Evolutionary conservation across 1,140 invertebrate genomes (phyloP), one percentile per base, ranked within the genome.

Genomic region (Drosophila navojoa): DNA sequence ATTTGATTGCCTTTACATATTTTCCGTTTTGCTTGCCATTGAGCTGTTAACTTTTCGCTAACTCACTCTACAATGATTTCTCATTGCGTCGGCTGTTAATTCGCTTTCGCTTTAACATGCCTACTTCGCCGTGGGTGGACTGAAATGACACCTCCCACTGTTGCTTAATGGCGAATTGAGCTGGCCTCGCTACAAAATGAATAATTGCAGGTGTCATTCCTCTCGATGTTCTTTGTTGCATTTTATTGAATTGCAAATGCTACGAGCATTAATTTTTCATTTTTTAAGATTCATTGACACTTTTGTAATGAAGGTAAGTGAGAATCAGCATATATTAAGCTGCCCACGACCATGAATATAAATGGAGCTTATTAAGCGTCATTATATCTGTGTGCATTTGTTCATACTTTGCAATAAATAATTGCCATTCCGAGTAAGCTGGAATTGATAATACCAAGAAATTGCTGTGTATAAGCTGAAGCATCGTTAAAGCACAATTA

Each of bases 291-390:
- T 15, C 1, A 29, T 42, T 32, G 38, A n/a, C 16, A 55, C 10
- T 25, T 16, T 66, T 66, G 57, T 13, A 55, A 47, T 66, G 55
- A 19, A 3, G 35, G 35, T 38, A 38, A 38, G 35, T 13, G 10
- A 10, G 2, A n/a, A 55, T 22, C 40, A 25, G n/a, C 5, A 27
- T 49, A 47, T 3, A 29, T 27, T 22, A 4, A 38, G 9, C 6
- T 16, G 44, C 29, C 7, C 5, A 2, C 32, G 5, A 27, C 6
- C 13, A 5, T 13, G 32, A 9, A n/a, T 47, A 25, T 38, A 38
- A 38, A 38, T 38, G 11, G 11, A 13, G 35, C 35, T 38, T 38
- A 38, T 38, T 38, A 38, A 35, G 11, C 11, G 10, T 38, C 16
- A 27, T 54, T 53, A 22, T 16, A 5, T 44, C 10, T 29, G 19